Percentiles rank a stretch among this genome's conserved stretches.
Evolutionary conservation across 2,797 vertebrate genomes (phyloP).

Genomic region (Megaceryle alcyon): DNA sequence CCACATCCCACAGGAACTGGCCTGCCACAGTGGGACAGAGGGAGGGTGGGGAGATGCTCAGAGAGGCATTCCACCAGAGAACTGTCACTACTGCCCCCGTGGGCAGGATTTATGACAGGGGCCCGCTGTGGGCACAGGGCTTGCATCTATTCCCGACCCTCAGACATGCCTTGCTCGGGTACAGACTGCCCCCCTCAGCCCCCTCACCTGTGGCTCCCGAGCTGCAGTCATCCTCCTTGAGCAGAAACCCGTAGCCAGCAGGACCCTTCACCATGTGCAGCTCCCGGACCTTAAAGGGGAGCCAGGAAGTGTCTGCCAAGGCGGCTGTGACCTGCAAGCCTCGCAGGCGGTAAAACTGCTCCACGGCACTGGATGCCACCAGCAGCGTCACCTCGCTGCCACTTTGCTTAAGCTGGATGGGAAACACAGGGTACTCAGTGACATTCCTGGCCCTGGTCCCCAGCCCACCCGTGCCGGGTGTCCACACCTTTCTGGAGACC

Average conservation of each 20-base stretch:
- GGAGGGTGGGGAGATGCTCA: not conserved
- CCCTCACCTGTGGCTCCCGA: conserved; percentile 79
- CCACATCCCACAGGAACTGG: conserved; percentile 90
- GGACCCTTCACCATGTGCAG: conserved; percentile 84
- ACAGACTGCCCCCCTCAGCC: conserved; percentile 61
- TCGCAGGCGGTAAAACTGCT: conserved; percentile 80
- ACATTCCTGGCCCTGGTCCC: fast-evolving
- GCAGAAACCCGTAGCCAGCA: conserved; percentile 89
- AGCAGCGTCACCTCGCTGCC: conserved; percentile 83
- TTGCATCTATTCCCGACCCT: not conserved
- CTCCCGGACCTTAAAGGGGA: conserved; percentile 83
- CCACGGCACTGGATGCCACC: conserved; percentile 84
- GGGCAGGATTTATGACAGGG: not conserved
- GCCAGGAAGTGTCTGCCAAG: conserved; percentile 81
- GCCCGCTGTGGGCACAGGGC: fast-evolving
- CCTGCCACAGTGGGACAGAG: conserved; percentile 60
- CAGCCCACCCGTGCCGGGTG: fast-evolving
- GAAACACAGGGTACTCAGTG: fast-evolving
- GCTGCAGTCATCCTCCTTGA: conserved; percentile 86
- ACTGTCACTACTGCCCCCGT: fast-evolving
- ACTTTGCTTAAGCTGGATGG: conserved; percentile 83
- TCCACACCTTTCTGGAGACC: conserved; percentile 83
- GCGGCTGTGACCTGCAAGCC: conserved; percentile 82
- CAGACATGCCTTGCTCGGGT: not conserved
- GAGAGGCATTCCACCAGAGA: not conserved